Evolutionary conservation across 2,888 invertebrate genomes (phyloP), one percentile per base, ranked within the genome.

Genomic region (Ecliptopera silaceata): DNA sequence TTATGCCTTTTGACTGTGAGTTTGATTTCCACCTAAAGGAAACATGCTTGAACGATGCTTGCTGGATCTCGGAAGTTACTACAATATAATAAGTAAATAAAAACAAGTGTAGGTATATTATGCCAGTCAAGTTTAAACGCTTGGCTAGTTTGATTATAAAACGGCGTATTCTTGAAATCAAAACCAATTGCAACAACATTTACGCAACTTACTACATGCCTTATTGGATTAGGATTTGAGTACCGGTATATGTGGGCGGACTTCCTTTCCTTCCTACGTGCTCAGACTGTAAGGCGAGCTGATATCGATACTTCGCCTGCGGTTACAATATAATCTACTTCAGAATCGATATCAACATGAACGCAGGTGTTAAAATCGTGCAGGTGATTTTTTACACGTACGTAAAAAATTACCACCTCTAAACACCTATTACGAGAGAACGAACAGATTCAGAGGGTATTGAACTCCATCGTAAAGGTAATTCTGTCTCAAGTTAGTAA

Each of bases 191-290:
- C 59, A 54, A 50, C 53, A 59, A 11, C 15, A 52, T 50, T 54
- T 47, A 54, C 50, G 59, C 46, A 54, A 58, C 53, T 22, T 36
- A 54, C 36, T 6, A 34, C 10, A 10, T 18, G 17, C 46, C 43
- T 50, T 47, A 58, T 58, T 54, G 59, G 54, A 59, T 59, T 54
- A 54, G 50, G 46, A 50, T 59, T 50, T n/a, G n/a, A 51, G 50
- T 38, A 59, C 50, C 54, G 49, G 54, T 55, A 22, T 29, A 48
- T 38, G 65, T 63, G 58, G 65, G 63, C 47, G 36, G 53, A 59
- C 58, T 61, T 65, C 65, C 63, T 63, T 61, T 65, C 65, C 63
- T 63, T 63, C 59, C 65, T 59, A 59, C 59, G 59, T 59, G 59
- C 36, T 42, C 36, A 20, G 59, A 43, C 42, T 59, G 42, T 47